phyloP scores from a whole-genome alignment of 2,888 invertebrate species.

The Odontomyia ornata region DNA sequence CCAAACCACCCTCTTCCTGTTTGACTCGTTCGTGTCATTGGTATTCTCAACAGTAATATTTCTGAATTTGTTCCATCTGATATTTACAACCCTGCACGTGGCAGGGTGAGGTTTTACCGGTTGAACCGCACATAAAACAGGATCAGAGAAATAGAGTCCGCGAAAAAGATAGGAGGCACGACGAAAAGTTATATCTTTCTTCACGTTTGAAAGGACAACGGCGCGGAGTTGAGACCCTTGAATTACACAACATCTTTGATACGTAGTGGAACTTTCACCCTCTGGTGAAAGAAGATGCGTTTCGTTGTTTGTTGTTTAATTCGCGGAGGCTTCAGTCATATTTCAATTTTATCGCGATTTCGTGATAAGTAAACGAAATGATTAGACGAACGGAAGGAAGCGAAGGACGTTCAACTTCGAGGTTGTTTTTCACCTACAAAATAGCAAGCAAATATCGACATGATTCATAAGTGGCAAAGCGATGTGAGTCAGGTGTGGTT shows the following conservation, averaged over 20 bases:
- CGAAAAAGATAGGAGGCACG: not conserved
- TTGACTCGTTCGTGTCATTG: not conserved
- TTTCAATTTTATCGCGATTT: conserved; percentile 43
- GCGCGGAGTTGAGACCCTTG: not conserved
- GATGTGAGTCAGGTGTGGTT: too few relatives aligned
- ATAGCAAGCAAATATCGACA: not conserved
- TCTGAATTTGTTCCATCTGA: conserved; percentile 37
- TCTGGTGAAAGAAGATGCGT: not conserved
- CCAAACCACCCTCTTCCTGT: not conserved
- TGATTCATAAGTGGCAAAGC: not conserved
- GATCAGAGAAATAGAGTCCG: conserved; percentile 6
- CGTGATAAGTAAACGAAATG: conserved; percentile 35
- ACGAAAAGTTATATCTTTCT: not conserved
- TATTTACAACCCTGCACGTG: conserved; percentile 20
- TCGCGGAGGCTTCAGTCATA: conserved; percentile 35
- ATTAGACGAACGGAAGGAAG: conserved; percentile 1
- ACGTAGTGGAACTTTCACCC: not conserved
- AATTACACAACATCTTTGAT: not conserved
- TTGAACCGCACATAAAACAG: conserved; percentile 24
- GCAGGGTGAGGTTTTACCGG: not conserved
- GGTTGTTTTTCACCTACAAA: not conserved
- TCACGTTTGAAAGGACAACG: not conserved
- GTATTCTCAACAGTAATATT: conserved; percentile 19
- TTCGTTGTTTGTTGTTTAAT: not conserved
- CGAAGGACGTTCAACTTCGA: not conserved